These are phyloP conservation scores for Drosophila dunni DNA, from an alignment of 1,140 invertebrate genomes.

Conservation along the genomic window DNA sequence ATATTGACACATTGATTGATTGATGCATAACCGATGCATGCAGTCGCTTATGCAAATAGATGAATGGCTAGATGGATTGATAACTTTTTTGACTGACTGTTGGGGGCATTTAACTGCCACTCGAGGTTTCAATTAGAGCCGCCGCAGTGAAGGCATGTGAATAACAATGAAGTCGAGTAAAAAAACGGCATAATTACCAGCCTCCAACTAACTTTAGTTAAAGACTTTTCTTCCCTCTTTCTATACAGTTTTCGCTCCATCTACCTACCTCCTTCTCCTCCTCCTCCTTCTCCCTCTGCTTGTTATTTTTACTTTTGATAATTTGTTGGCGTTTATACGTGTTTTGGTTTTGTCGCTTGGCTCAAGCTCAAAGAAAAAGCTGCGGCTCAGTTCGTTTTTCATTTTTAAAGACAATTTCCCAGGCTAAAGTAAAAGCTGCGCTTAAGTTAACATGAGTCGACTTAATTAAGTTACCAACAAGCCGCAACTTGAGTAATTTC, in stretches of 20 bases:
- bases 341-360: slow-evolving; percentile 26
- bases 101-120: not conserved
- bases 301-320: slow-evolving; percentile 51
- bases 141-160: slow-evolving; percentile 25
- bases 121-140: not conserved
- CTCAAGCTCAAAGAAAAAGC: not conserved
- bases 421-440: slow-evolving; percentile 68
- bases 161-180: slow-evolving; percentile 18
- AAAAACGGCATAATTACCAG: slow-evolving; percentile 56
- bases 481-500: slow-evolving; percentile 30
- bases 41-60: not conserved
- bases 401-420: slow-evolving; percentile 65
- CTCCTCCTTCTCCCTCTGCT: not conserved
- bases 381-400: slow-evolving; percentile 43
- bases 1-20: no score
- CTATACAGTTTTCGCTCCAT: not conserved
- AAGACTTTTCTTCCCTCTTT: slow-evolving; percentile 30
- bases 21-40: no score
- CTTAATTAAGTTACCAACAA: slow-evolving; percentile 53
- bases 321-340: slow-evolving; percentile 57
- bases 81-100: not conserved
- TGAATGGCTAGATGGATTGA: not conserved
- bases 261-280: not conserved
- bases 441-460: slow-evolving; percentile 50
- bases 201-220: slow-evolving; percentile 26